Evolutionary conservation across 2,888 invertebrate species (phyloP).

Genomic region (Xestoiulus laeticollis): DNA sequence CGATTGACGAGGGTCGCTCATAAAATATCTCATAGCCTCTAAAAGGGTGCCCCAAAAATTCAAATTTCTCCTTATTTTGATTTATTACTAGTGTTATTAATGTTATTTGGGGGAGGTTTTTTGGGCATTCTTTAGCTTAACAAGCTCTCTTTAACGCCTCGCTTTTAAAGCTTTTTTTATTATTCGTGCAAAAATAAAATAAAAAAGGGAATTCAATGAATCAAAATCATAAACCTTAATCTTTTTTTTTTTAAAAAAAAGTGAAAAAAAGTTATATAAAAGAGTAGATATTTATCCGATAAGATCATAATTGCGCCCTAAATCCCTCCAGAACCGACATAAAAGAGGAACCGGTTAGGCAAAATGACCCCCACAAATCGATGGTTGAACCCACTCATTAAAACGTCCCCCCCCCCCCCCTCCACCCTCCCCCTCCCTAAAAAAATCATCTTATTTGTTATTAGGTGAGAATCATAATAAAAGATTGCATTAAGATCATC

Average conservation of each 20-base stretch:
- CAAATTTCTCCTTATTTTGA: too few species aligned
- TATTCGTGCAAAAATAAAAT: too few species aligned
- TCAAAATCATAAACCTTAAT: neutral
- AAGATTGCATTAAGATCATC: neutral
- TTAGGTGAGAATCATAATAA: neutral
- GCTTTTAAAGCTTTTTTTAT: too few species aligned
- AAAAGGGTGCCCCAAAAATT: too few species aligned
- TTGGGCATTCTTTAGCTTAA: too few species aligned
- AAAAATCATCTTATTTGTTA: neutral
- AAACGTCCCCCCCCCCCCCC: neutral
- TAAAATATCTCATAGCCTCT: too few species aligned
- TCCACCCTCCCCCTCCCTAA: too few species aligned
- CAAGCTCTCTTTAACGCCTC: too few species aligned
- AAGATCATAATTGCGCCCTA: constrained; percentile 32
- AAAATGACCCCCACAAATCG: constrained; percentile 5
- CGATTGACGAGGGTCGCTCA: too few species aligned
- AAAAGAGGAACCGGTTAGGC: constrained; percentile 1
- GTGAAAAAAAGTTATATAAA: neutral
- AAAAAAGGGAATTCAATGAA: too few species aligned
- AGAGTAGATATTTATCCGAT: neutral
- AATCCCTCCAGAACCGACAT: neutral
- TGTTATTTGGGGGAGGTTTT: too few species aligned
- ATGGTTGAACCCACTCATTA: constrained; percentile 18
- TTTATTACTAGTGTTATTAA: too few species aligned
- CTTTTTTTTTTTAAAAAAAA: neutral